Conservation (phyloP, 2,888 invertebrate species). For the Rhimphoctona megacephalus region DNA sequence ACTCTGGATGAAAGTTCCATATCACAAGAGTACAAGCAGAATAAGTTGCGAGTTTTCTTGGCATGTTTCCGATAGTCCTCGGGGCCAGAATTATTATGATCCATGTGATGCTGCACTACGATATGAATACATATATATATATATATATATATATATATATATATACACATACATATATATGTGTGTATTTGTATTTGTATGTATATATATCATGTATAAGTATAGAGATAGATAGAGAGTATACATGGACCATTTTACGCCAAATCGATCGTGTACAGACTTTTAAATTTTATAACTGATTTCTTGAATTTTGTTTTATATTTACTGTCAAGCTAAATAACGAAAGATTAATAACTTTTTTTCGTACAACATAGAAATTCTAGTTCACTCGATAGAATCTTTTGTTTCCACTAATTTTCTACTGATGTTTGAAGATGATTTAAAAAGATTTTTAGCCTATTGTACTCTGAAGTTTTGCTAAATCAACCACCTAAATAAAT, state of each 20-base stretch:
- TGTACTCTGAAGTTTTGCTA: too few relatives aligned
- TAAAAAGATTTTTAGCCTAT: too few relatives aligned
- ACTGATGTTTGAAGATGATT: too few relatives aligned
- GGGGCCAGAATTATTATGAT: conserved; percentile 61
- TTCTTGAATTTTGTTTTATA: neutral
- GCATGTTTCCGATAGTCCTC: conserved; percentile 60
- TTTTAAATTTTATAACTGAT: neutral
- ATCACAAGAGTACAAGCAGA: conserved; percentile 53
- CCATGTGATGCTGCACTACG: conserved; percentile 27
- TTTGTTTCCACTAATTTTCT: too few relatives aligned
- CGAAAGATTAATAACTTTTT: too few relatives aligned
- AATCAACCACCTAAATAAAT: too few relatives aligned
- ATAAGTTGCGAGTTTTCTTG: conserved; percentile 68
- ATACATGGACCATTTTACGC: conserved; percentile 22
- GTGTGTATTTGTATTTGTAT: too few relatives aligned
- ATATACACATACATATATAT: too few relatives aligned
- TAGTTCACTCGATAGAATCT: too few relatives aligned
- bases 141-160: too few relatives aligned
- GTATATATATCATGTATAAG: neutral
- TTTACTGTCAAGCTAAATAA: neutral
- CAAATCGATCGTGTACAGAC: neutral
- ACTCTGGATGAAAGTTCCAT: conserved; percentile 63
- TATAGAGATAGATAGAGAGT: neutral
- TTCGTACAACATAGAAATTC: too few relatives aligned
- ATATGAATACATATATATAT: conserved; percentile 7